Evolutionary conservation across 2,113 vertebrate species (phyloP).

Genomic region (Pterocles burchelli): DNA sequence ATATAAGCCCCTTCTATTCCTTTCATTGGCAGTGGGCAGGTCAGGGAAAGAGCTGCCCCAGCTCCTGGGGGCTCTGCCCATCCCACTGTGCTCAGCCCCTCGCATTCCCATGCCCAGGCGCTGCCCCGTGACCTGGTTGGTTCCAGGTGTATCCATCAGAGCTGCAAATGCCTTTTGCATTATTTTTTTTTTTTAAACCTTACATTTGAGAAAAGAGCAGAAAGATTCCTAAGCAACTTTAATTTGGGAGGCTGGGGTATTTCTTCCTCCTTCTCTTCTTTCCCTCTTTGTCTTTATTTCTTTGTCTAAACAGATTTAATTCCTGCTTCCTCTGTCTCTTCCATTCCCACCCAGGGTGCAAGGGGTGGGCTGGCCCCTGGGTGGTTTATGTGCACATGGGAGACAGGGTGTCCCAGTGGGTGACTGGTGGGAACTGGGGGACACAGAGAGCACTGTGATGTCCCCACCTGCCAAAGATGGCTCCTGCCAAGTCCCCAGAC

Average conservation of each 20-base stretch:
- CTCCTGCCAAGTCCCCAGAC: background rate
- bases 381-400: background rate
- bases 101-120: accelerated
- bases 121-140: background rate
- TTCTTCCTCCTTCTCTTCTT: background rate
- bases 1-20: background rate
- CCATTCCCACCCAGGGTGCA: background rate
- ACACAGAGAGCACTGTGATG: background rate
- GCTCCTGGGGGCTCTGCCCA: accelerated
- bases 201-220: background rate
- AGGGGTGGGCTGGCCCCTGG: background rate
- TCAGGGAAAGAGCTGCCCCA: background rate
- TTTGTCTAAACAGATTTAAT: background rate
- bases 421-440: background rate
- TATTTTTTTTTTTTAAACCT: background rate
- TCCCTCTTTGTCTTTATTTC: background rate
- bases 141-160: background rate
- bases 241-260: background rate
- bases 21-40: background rate
- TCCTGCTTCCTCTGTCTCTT: background rate
- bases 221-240: background rate
- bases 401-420: background rate
- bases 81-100: background rate
- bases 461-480: accelerated
- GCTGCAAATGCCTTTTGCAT: background rate